Evolutionary conservation across 2,113 vertebrate species (phyloP), one percentile per base, ranked within the genome.

Genomic region (Xiphophorus couchianus): DNA sequence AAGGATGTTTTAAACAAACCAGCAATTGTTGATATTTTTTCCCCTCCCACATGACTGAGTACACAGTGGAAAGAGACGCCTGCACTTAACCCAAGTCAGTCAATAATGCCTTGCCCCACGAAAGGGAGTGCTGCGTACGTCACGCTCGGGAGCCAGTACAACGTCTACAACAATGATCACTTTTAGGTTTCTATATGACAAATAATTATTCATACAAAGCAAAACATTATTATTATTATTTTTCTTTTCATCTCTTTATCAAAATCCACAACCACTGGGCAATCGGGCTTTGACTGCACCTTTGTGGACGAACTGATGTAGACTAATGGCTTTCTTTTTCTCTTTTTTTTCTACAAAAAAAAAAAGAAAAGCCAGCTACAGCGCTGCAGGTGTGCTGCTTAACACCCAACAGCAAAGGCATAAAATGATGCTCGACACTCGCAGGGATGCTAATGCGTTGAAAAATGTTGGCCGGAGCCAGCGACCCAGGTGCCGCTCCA

Each of bases 1-100:
- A 76, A 76, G 30, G 30, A 31, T 58, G n/a, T 66, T 72, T 69
- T 42, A 74, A 58, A 86, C 71, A 73, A 84, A 78, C 37, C 67
- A 64, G 71, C 35, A 70, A 72, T 74, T 3, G 4, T 63, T 31
- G 7, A 51, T 39, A 44, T 54, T 48, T 62, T 35, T 54, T 58
- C 12, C 51, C 51, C 22, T 54, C 31, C 9, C n/a, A 64, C 7
- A 44, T 58, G 42, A 84, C 79, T 58, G 62, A 73, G 33, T 76
- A 74, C 76, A 64, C 33, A 10, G 30, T 44, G 37, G 28, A 61
- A 76, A 74, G 3, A 68, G 17, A 74, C 73, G 30, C 73, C n/a
- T 70, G 68, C 62, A 30, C 42, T 60, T 70, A 70, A 70, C 51
- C 31, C 22, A 70, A 48, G 51, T 60, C 60, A 44, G 17, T 61